These are phyloP conservation scores for Pao palembangensis DNA, from an alignment of 2,113 vertebrate genomes.

Conservation along the genomic window DNA sequence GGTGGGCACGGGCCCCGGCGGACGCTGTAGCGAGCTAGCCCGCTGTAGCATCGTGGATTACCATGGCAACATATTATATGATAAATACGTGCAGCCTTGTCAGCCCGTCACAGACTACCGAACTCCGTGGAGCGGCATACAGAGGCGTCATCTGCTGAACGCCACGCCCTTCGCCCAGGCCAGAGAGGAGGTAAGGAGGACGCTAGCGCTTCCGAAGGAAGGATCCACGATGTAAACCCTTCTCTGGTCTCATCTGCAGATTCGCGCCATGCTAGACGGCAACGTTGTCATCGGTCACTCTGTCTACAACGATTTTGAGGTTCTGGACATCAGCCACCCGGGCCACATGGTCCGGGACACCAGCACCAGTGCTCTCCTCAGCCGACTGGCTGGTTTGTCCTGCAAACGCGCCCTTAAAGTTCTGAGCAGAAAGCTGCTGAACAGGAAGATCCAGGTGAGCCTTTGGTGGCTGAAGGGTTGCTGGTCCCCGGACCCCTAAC, in stretches of 20 bases:
- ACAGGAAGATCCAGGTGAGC: slow-evolving; percentile 88
- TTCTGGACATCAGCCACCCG: slow-evolving; percentile 78
- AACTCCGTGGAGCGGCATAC: slow-evolving; percentile 92
- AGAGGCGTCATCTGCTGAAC: slow-evolving; percentile 73
- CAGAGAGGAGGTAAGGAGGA: slow-evolving; percentile 78
- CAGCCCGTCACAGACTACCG: slow-evolving; percentile 84
- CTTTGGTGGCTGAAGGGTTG: neutral
- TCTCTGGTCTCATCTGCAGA: slow-evolving; percentile 61
- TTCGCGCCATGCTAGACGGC: slow-evolving; percentile 82
- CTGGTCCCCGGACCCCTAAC: too few species aligned
- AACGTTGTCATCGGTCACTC: slow-evolving; percentile 91
- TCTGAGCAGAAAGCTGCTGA: slow-evolving; percentile 78
- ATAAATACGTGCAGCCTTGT: slow-evolving; percentile 83
- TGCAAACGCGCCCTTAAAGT: slow-evolving; percentile 77
- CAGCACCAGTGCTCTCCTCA: slow-evolving; percentile 67
- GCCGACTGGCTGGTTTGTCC: slow-evolving; percentile 64
- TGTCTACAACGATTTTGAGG: slow-evolving; percentile 86
- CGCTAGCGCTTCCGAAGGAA: neutral
- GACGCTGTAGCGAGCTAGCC: slow-evolving; percentile 82
- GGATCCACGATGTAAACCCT: too few species aligned
- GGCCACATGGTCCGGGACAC: slow-evolving; percentile 85
- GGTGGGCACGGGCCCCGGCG: slow-evolving; percentile 89
- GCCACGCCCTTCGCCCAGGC: slow-evolving; percentile 82
- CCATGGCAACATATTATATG: slow-evolving; percentile 82
- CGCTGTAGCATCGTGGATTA: slow-evolving; percentile 91